Evolutionary conservation across 2,113 vertebrate species (phyloP).

Genomic region (Ptilonorhynchus violaceus): DNA sequence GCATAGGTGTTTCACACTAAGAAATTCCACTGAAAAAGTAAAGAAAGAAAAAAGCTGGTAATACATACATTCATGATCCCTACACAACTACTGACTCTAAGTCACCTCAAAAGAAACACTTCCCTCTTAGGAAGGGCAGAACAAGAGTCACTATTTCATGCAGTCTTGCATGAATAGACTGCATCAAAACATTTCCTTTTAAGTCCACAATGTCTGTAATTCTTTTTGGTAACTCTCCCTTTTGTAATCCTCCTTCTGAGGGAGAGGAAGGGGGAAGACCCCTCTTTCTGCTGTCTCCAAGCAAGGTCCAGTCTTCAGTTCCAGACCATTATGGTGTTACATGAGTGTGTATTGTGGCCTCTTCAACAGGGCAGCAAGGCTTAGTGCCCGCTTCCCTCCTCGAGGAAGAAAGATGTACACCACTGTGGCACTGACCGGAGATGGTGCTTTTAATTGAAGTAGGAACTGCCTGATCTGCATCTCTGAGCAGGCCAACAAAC

Average conservation of each 20-base stretch:
- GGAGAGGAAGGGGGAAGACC: neutral
- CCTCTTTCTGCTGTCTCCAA: neutral
- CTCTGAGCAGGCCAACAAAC: neutral
- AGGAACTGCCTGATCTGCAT: neutral
- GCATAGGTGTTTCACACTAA: neutral
- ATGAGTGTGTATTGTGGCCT: accelerated
- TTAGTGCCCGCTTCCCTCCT: neutral
- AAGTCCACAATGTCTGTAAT: neutral
- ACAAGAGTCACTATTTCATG: neutral
- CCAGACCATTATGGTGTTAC: neutral
- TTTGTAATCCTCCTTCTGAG: neutral
- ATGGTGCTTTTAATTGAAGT: accelerated
- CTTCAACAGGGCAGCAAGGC: neutral
- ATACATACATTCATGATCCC: neutral
- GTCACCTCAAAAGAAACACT: neutral
- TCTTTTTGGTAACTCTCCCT: neutral
- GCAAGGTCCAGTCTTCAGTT: neutral
- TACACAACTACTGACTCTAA: neutral
- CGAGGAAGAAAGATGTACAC: neutral
- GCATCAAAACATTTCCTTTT: neutral
- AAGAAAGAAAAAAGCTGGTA: neutral
- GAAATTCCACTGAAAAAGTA: neutral
- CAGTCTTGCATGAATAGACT: neutral
- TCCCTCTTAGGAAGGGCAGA: neutral
- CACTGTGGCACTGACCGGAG: neutral